phyloP scores from a whole-genome alignment of 2,113 vertebrate genomes.

The Oreocharis arfaki region DNA sequence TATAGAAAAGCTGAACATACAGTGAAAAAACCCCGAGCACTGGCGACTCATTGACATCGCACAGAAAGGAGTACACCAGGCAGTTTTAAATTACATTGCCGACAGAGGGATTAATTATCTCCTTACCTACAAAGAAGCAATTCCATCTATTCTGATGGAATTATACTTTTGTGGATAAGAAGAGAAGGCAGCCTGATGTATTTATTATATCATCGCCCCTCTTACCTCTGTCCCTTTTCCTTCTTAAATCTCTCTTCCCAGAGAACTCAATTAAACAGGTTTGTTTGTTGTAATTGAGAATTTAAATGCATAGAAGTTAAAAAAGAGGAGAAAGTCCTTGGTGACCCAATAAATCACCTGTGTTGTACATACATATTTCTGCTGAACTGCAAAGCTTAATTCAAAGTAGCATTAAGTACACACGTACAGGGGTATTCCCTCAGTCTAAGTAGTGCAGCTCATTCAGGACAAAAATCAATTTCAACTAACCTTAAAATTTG shows the following conservation, averaged over 20 bases:
- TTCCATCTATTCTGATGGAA: conserved; percentile 5
- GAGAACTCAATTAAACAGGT: conserved; percentile 40
- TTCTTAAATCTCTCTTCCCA: conserved; percentile 33
- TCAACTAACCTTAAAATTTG: conserved; percentile 57
- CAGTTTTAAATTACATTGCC: background rate
- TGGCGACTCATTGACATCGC: background rate
- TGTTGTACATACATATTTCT: background rate
- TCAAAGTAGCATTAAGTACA: background rate
- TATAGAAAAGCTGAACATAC: background rate
- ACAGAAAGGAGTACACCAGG: background rate
- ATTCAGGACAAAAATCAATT: conserved; percentile 30
- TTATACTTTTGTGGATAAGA: background rate
- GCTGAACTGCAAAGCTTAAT: conserved; percentile 8
- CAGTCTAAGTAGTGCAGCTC: background rate
- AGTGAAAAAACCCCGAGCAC: background rate
- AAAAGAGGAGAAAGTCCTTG: conserved; percentile 8
- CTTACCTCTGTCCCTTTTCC: conserved; percentile 45
- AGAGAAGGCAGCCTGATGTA: background rate
- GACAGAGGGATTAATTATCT: background rate
- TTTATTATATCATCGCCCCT: conserved; percentile 1
- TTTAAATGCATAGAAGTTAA: conserved; percentile 26
- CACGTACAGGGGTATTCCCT: background rate
- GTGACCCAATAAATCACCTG: conserved; percentile 28
- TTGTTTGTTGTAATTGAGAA: conserved; percentile 41
- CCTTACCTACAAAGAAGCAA: background rate